phyloP scores from a whole-genome alignment of 2,888 invertebrate species.

The Autographa gamma region DNA sequence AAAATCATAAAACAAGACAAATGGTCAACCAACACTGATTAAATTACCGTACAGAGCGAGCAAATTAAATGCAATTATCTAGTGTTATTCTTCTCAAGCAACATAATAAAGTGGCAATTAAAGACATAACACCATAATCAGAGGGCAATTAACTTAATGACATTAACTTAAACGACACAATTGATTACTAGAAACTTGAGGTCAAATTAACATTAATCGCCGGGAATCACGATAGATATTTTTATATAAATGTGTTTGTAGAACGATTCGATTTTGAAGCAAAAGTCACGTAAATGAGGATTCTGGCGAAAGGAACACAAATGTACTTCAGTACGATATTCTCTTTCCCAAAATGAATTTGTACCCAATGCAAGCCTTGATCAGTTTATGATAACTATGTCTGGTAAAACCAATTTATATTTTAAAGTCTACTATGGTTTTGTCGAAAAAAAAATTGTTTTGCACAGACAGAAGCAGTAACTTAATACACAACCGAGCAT shows the following conservation, averaged over 20 bases:
- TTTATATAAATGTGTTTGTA: slow-evolving; percentile 22
- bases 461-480: no score
- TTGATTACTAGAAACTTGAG: slow-evolving; percentile 80
- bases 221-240: slow-evolving; percentile 66
- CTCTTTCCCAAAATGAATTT: no score
- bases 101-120: slow-evolving; percentile 75
- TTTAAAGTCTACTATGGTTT: no score
- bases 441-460: no score
- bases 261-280: neutral
- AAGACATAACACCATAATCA: slow-evolving; percentile 80
- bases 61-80: slow-evolving; percentile 47
- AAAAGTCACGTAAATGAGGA: neutral
- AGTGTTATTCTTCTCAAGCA: slow-evolving; percentile 49
- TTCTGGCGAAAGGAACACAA: no score
- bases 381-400: no score
- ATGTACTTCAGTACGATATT: no score
- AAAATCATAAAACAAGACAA: neutral
- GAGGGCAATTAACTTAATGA: slow-evolving; percentile 79
- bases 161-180: slow-evolving; percentile 82
- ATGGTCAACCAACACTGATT: slow-evolving; percentile 21
- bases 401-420: no score
- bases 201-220: slow-evolving; percentile 75
- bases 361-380: no score
- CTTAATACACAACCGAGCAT: no score
- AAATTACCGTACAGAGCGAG: slow-evolving; percentile 26